Evolutionary conservation across 2,888 invertebrate genomes (phyloP).

Genomic region (Dione vanillae): DNA sequence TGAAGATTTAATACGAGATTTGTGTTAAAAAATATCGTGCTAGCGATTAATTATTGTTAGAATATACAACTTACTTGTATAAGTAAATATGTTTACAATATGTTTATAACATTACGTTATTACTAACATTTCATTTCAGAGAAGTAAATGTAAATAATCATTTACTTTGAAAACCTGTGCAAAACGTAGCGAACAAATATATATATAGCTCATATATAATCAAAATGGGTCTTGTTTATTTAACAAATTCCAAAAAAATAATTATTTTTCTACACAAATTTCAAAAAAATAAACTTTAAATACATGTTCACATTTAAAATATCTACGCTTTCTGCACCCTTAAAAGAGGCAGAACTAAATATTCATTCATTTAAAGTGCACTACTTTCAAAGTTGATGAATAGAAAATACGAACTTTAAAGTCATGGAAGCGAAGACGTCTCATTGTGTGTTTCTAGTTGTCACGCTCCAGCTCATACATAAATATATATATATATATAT

Average conservation of each 20-base stretch:
- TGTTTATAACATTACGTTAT: too few relatives aligned
- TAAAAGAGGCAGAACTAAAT: constrained; percentile 40
- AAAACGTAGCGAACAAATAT: constrained; percentile 3
- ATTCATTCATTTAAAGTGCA: constrained; percentile 43
- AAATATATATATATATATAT: neutral
- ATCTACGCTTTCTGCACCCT: constrained; percentile 7
- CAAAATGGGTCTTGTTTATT: constrained; percentile 3
- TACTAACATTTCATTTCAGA: neutral
- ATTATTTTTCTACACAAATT: neutral
- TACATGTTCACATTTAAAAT: constrained; percentile 10
- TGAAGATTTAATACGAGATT: constrained; percentile 27
- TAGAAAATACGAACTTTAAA: constrained; percentile 37
- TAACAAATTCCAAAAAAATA: neutral
- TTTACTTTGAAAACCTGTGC: neutral
- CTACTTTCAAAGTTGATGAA: constrained; percentile 39
- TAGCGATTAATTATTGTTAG: too few relatives aligned
- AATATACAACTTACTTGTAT: too few relatives aligned
- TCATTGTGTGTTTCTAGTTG: constrained; percentile 15
- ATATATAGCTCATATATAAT: neutral
- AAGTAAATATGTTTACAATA: too few relatives aligned
- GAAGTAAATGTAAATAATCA: neutral
- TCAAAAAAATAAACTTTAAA: neutral
- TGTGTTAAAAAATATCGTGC: neutral
- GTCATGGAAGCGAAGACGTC: constrained; percentile 2
- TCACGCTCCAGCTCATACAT: neutral